Conservation (phyloP, 2,888 invertebrate genomes). For the Drosophila affinis region DNA sequence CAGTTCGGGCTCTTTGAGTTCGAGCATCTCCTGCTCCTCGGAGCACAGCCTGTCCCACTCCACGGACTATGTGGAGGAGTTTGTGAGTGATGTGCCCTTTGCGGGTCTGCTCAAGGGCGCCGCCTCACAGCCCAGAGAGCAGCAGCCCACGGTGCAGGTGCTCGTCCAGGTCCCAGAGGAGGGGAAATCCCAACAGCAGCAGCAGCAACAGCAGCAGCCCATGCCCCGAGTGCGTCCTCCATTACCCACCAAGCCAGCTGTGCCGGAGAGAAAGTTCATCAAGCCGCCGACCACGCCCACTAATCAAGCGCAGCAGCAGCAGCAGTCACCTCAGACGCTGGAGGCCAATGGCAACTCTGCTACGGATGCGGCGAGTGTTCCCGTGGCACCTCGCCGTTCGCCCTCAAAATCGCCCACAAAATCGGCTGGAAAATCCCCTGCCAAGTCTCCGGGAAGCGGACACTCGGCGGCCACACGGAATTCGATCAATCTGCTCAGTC, state of each 20-base stretch:
- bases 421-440: conserved; percentile 48
- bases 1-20: conserved; percentile 89
- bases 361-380: neutral
- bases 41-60: conserved; percentile 88
- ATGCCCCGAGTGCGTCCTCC: conserved; percentile 69
- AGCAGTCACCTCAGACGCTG: conserved; percentile 29
- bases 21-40: conserved; percentile 88
- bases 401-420: conserved; percentile 29
- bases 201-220: conserved; percentile 18
- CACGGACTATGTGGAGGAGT: conserved; percentile 93
- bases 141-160: conserved; percentile 4
- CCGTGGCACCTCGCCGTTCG: neutral
- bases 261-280: conserved; percentile 72
- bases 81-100: conserved; percentile 93
- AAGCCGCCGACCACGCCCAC: conserved; percentile 67
- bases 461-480: conserved; percentile 61
- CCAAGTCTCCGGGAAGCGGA: conserved; percentile 60
- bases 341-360: conserved; percentile 56
- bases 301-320: conserved; percentile 31
- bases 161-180: conserved; percentile 26
- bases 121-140: conserved; percentile 84
- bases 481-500: conserved; percentile 87
- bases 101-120: conserved; percentile 92
- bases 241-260: conserved; percentile 69
- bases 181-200: conserved; percentile 37